phyloP scores from a whole-genome alignment of 2,797 vertebrate species.

The Rhinoraja longicauda region DNA sequence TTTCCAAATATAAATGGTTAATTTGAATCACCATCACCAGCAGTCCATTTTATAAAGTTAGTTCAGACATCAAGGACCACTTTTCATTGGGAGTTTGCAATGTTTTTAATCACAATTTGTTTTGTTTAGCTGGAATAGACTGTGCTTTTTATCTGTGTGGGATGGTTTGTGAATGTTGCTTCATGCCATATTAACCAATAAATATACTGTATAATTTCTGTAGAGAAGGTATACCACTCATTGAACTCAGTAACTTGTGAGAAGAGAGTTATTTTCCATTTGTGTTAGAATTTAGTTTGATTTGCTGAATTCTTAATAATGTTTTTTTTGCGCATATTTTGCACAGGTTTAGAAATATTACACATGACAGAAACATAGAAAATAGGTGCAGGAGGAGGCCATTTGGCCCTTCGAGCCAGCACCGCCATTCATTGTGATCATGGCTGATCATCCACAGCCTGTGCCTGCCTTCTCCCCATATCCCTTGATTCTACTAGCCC shows the following conservation, averaged over 20 bases:
- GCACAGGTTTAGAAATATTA: background rate
- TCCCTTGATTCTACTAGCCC: too few relatives aligned
- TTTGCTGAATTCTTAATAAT: background rate
- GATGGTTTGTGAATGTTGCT: too few relatives aligned
- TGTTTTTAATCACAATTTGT: background rate
- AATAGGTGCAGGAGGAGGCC: too few relatives aligned
- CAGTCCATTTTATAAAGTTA: background rate
- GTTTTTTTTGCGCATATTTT: too few relatives aligned
- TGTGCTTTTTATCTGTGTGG: too few relatives aligned
- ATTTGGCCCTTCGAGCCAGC: too few relatives aligned
- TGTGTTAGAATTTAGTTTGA: background rate
- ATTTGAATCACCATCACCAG: background rate
- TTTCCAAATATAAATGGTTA: background rate
- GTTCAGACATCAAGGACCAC: background rate
- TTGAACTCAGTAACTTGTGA: background rate
- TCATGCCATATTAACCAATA: background rate
- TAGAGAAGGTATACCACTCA: background rate
- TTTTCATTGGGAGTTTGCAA: background rate
- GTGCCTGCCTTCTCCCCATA: too few relatives aligned
- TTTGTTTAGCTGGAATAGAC: background rate
- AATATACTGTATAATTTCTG: background rate
- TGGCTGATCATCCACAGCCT: too few relatives aligned
- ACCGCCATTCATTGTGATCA: too few relatives aligned
- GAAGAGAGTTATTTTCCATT: background rate
- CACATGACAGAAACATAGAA: too few relatives aligned